A percentile compares a stretch with the other conserved stretches of the same genome.
These are phyloP conservation scores for Tubiluchus corallicola DNA, from an alignment of 2,888 invertebrate species.

Conservation along the genomic window DNA sequence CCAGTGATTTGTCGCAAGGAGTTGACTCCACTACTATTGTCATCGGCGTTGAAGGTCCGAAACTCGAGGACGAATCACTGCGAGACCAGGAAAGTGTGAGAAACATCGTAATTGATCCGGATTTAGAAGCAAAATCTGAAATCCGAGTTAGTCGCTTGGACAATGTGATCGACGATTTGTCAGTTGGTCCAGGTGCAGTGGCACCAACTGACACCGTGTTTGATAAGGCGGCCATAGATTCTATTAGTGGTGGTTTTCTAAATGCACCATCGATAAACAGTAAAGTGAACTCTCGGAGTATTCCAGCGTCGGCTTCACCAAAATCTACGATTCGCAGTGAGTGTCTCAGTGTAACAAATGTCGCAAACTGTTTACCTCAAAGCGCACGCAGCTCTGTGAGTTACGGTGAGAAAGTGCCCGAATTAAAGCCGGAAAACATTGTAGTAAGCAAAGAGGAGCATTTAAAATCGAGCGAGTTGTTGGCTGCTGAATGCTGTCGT, in stretches of 20 bases:
- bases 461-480: background rate
- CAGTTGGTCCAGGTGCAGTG: background rate
- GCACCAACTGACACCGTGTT: background rate
- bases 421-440: background rate
- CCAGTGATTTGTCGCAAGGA: background rate
- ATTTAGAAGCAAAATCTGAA: too few relatives aligned
- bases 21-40: background rate
- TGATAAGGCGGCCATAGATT: background rate
- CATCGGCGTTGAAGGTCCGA: background rate
- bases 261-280: too few relatives aligned
- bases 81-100: too few relatives aligned
- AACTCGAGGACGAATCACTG: background rate
- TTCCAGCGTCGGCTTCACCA: background rate
- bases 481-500: background rate
- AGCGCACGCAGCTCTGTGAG: too few relatives aligned
- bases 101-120: too few relatives aligned
- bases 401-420: too few relatives aligned
- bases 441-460: background rate
- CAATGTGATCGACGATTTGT: background rate
- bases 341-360: background rate
- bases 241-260: background rate
- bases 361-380: background rate
- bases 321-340: too few relatives aligned
- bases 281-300: background rate
- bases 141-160: background rate